These are phyloP conservation scores for Kryptolebias ocellatus DNA, from an alignment of 2,797 vertebrate species.

Conservation along the genomic window DNA sequence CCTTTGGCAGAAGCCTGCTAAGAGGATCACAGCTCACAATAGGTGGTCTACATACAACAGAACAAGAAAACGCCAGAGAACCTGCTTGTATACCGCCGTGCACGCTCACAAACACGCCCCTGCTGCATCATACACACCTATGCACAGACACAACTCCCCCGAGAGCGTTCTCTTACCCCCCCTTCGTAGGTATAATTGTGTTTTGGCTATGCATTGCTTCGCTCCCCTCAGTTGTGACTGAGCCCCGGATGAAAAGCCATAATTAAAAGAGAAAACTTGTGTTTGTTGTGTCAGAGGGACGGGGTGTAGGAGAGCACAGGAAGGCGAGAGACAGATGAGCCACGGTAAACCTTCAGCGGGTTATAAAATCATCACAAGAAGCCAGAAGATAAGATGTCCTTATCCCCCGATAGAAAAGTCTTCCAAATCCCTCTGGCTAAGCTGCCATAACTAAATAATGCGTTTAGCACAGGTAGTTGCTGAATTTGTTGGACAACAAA, in stretches of 20 bases:
- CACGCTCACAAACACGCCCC: slow-evolving; percentile 23
- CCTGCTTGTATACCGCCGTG: slow-evolving; percentile 51
- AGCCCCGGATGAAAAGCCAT: slow-evolving; percentile 66
- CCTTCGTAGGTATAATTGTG: slow-evolving; percentile 68
- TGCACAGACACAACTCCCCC: slow-evolving; percentile 36
- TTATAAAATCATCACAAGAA: slow-evolving; percentile 60
- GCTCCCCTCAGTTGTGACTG: slow-evolving; percentile 59
- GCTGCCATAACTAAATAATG: slow-evolving; percentile 70
- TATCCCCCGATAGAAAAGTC: slow-evolving; percentile 64
- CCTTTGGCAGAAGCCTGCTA: slow-evolving; percentile 64
- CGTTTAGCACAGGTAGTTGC: slow-evolving; percentile 46
- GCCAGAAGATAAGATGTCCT: slow-evolving; percentile 62
- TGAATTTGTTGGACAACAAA: slow-evolving; percentile 63
- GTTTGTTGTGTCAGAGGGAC: slow-evolving; percentile 47
- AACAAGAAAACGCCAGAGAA: slow-evolving; percentile 63
- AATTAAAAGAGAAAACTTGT: slow-evolving; percentile 76
- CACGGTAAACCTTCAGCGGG: slow-evolving; percentile 64
- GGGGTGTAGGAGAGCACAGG: slow-evolving; percentile 37
- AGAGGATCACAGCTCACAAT: slow-evolving; percentile 74
- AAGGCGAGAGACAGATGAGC: slow-evolving; percentile 62
- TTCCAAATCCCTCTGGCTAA: slow-evolving; percentile 66
- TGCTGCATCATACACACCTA: slow-evolving; percentile 18
- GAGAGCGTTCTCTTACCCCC: slow-evolving; percentile 43
- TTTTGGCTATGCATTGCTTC: slow-evolving; percentile 56
- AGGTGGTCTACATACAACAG: slow-evolving; percentile 63